A percentile compares a stretch with the other conserved stretches of the same genome.
phyloP scores from a whole-genome alignment of 2,797 vertebrate species.

The Cossypha niveicapilla region DNA sequence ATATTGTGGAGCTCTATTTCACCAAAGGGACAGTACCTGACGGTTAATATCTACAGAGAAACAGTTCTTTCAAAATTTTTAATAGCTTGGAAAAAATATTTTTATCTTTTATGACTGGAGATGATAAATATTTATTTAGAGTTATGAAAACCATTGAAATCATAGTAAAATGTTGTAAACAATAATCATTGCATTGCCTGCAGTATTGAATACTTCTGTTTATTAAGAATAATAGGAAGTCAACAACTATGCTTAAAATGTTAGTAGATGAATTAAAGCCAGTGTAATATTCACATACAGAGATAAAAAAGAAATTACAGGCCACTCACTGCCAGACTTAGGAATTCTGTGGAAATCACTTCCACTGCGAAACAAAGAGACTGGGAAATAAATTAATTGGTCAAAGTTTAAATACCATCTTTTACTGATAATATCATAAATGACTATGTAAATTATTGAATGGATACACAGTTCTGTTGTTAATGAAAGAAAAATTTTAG shows the following conservation, averaged over 20 bases:
- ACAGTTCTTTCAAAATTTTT: not conserved
- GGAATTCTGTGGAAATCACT: not conserved
- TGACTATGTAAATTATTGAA: not conserved
- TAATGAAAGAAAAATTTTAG: not conserved
- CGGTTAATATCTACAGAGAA: not conserved
- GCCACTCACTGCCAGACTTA: not conserved
- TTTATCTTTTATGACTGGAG: not conserved
- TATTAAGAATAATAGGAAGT: not conserved
- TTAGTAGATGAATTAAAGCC: not conserved
- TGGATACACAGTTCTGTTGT: not conserved
- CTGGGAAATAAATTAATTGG: not conserved
- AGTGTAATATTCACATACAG: not conserved
- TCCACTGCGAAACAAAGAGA: not conserved
- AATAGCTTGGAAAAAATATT: not conserved
- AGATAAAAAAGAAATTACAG: not conserved
- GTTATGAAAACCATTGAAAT: not conserved
- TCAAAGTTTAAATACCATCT: not conserved
- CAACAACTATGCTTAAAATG: not conserved
- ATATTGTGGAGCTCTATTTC: not conserved
- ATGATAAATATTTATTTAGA: not conserved
- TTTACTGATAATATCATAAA: not conserved
- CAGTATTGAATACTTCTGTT: not conserved
- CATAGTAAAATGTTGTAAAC: not conserved
- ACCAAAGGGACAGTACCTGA: not conserved
- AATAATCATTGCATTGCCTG: not conserved